Conservation (phyloP, 2,888 invertebrate species). For the Tridacna crocea region DNA sequence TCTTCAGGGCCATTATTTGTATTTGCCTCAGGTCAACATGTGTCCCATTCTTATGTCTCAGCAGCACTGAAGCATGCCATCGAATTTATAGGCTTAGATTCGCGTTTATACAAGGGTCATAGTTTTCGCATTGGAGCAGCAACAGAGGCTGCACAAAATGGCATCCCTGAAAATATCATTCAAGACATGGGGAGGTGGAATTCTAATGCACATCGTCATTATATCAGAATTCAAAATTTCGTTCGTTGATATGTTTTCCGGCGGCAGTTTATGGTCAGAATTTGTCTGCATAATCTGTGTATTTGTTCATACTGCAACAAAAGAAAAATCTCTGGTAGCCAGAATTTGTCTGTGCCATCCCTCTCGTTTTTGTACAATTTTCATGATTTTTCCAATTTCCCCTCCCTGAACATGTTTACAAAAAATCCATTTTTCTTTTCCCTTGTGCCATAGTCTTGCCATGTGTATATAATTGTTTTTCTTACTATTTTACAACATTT, state of each 20-base stretch:
- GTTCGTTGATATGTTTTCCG: background rate
- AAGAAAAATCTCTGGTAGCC: too few species aligned
- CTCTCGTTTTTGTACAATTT: too few species aligned
- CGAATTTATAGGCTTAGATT: background rate
- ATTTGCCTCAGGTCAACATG: background rate
- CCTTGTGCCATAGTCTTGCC: too few species aligned
- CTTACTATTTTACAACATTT: too few species aligned
- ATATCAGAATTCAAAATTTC: too few species aligned
- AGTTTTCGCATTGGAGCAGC: conserved; percentile 25
- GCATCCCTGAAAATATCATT: conserved; percentile 5
- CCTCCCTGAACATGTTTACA: too few species aligned
- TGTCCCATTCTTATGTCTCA: background rate
- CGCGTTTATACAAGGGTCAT: background rate
- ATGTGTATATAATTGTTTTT: too few species aligned
- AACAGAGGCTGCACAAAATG: background rate
- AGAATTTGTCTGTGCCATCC: too few species aligned
- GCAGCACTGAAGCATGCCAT: background rate
- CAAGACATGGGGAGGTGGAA: background rate
- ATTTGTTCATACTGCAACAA: too few species aligned
- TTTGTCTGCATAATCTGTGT: background rate
- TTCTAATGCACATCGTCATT: conserved; percentile 4
- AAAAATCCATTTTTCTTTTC: too few species aligned
- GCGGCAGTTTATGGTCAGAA: background rate
- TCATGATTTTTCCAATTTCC: too few species aligned
- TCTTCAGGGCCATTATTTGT: conserved; percentile 11